A percentile compares a stretch with the other conserved stretches of the same genome.
These are phyloP conservation scores for Lingula anatina DNA, from an alignment of 2,888 invertebrate genomes.

Conservation along the genomic window DNA sequence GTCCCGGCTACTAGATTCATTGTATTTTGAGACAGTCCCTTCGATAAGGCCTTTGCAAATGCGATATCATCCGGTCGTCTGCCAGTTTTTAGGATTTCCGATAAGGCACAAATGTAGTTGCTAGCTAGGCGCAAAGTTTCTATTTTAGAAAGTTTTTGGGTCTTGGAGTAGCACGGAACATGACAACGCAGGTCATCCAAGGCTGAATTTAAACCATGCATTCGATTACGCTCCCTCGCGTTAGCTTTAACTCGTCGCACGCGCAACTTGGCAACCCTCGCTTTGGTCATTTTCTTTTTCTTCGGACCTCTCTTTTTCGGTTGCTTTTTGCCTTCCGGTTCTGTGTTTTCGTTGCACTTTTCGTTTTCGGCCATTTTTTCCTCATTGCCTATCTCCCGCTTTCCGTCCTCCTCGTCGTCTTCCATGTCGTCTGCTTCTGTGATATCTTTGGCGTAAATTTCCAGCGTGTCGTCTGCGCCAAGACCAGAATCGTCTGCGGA, in stretches of 20 bases:
- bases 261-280: constrained; percentile 40
- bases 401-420: neutral
- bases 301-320: constrained; percentile 52
- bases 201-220: constrained; percentile 66
- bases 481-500: too few species aligned
- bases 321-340: constrained; percentile 16
- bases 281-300: constrained; percentile 51
- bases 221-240: constrained; percentile 62
- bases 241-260: constrained; percentile 56
- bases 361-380: neutral
- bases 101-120: constrained; percentile 64
- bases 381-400: neutral
- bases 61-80: constrained; percentile 55
- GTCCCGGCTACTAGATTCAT: constrained; percentile 59
- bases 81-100: constrained; percentile 55
- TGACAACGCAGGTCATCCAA: constrained; percentile 59
- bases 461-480: too few species aligned
- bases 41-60: constrained; percentile 59
- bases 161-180: constrained; percentile 53
- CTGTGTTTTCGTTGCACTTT: constrained; percentile 1
- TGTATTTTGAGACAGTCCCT: constrained; percentile 64
- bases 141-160: constrained; percentile 59
- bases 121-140: constrained; percentile 65
- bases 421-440: constrained; percentile 8
- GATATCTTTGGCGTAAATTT: constrained; percentile 7